These are phyloP conservation scores for Callospermophilus lateralis DNA, from an alignment of 2,113 vertebrate species.

Conservation along the genomic window DNA sequence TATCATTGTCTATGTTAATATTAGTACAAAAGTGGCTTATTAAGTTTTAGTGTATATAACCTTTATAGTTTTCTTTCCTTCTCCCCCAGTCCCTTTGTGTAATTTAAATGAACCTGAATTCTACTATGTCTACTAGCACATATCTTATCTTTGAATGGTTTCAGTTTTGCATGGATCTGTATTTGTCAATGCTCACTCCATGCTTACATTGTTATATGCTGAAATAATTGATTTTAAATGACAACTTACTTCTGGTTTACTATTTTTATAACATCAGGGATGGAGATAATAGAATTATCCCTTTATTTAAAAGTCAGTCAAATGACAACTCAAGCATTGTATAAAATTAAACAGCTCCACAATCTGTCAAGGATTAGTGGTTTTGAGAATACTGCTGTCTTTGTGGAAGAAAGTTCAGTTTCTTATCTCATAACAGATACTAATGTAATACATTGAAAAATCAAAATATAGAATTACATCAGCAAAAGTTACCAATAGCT, in stretches of 20 bases:
- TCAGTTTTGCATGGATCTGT: background rate
- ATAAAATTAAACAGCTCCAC: background rate
- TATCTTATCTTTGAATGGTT: background rate
- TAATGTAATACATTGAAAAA: background rate
- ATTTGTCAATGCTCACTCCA: background rate
- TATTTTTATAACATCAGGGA: slow-evolving; percentile 46
- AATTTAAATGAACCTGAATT: background rate
- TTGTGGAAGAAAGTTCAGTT: background rate
- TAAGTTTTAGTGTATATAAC: background rate
- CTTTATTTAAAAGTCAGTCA: slow-evolving; percentile 34
- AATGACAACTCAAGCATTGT: background rate
- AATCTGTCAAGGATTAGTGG: background rate
- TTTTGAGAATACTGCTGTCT: background rate
- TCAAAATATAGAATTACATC: background rate
- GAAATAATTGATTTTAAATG: slow-evolving; percentile 50
- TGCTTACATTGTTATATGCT: background rate
- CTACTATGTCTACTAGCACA: background rate
- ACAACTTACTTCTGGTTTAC: background rate
- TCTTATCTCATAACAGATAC: background rate
- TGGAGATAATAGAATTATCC: background rate
- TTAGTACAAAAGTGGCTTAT: background rate
- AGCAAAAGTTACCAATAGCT: background rate
- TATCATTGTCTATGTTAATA: background rate
- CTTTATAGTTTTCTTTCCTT: background rate
- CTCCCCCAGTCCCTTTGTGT: background rate